These are phyloP conservation scores for Amblyteles armatorius DNA, from an alignment of 2,888 invertebrate genomes.

Conservation along the genomic window DNA sequence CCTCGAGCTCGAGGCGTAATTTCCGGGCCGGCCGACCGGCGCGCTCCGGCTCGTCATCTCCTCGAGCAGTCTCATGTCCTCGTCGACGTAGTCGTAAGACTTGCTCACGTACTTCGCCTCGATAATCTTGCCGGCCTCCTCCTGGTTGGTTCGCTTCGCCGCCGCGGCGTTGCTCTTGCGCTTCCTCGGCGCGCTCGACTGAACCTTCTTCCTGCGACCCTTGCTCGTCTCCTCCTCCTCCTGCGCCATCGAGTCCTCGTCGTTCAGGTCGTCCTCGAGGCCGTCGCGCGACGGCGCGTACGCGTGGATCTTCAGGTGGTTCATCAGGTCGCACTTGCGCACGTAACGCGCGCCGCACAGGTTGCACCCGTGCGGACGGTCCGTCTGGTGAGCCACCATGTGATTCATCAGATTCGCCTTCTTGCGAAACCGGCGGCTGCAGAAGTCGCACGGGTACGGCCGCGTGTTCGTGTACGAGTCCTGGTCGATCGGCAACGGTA, in stretches of 20 bases:
- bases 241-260: conserved; percentile 80
- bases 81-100: conserved; percentile 85
- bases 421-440: conserved; percentile 93
- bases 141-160: conserved; percentile 70
- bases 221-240: conserved; percentile 80
- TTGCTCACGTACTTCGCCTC: conserved; percentile 70
- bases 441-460: conserved; percentile 95
- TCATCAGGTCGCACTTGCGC: conserved; percentile 92
- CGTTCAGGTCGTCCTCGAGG: conserved; percentile 86
- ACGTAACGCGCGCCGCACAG: conserved; percentile 93
- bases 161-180: conserved; percentile 80
- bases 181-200: conserved; percentile 82
- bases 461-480: conserved; percentile 91
- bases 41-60: conserved; percentile 83
- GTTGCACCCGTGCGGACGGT: conserved; percentile 93
- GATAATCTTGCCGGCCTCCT: conserved; percentile 55
- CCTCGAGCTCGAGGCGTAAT: conserved; percentile 84
- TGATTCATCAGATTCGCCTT: conserved; percentile 94
- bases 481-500: conserved; percentile 93
- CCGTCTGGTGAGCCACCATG: conserved; percentile 94
- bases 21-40: conserved; percentile 78
- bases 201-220: conserved; percentile 82
- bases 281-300: conserved; percentile 89
- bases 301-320: conserved; percentile 93
- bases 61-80: conserved; percentile 85